A percentile compares a stretch with the other conserved stretches of the same genome.
Evolutionary conservation across 2,113 vertebrate genomes (phyloP).

Genomic region (Raja brachyura): DNA sequence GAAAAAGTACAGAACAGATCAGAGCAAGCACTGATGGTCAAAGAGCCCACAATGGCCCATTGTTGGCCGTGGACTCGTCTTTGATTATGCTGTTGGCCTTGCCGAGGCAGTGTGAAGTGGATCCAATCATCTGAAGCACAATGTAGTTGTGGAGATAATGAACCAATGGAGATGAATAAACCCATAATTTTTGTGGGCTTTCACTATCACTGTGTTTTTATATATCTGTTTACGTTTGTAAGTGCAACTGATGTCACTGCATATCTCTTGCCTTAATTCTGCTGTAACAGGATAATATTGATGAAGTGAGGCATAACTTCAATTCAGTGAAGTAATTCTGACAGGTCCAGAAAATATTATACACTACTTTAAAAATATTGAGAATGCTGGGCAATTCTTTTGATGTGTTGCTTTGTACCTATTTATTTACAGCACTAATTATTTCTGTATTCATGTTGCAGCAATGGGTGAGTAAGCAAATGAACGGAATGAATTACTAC

Average conservation of each 20-base stretch:
- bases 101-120: too few species aligned
- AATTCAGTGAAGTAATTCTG: not conserved
- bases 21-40: too few species aligned
- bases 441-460: conserved; percentile 50
- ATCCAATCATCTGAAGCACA: not conserved
- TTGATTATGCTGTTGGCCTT: too few species aligned
- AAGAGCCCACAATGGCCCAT: too few species aligned
- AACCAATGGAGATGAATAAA: not conserved
- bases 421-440: conserved; percentile 27
- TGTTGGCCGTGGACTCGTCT: too few species aligned
- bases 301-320: not conserved
- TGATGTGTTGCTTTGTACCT: not conserved
- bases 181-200: not conserved
- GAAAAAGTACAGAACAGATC: too few species aligned
- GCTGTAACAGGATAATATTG: not conserved
- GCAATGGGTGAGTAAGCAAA: conserved; percentile 81
- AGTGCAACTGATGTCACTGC: not conserved
- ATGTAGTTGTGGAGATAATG: not conserved
- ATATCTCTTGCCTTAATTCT: not conserved
- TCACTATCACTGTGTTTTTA: not conserved
- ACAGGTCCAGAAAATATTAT: not conserved
- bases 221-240: not conserved
- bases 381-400: not conserved
- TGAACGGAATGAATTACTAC: conserved; percentile 68
- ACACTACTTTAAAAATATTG: not conserved